Percentiles rank a stretch among this genome's conserved stretches.
Evolutionary conservation across 2,797 vertebrate genomes (phyloP).

Genomic region (Percopsis omiscomaycus): DNA sequence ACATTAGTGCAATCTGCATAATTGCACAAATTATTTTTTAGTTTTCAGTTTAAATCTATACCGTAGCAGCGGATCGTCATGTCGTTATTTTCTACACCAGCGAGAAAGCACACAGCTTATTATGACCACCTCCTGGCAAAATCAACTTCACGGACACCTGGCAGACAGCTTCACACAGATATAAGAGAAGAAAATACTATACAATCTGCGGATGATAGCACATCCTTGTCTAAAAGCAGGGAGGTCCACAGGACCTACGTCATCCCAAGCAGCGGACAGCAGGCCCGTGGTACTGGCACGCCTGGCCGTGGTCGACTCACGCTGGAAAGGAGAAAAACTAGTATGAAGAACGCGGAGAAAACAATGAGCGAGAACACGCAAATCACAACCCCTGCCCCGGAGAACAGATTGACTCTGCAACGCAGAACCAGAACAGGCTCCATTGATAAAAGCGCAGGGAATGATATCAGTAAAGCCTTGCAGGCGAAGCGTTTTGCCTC

Average conservation of each 20-base stretch:
- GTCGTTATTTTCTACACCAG: constrained; percentile 68
- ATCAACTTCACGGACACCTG: constrained; percentile 38
- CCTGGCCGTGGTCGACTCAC: constrained; percentile 63
- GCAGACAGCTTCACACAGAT: constrained; percentile 22
- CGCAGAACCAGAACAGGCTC: constrained; percentile 69
- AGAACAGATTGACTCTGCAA: constrained; percentile 75
- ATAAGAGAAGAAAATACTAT: constrained; percentile 32
- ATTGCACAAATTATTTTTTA: neutral
- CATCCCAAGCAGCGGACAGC: constrained; percentile 64
- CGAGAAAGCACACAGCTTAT: constrained; percentile 63
- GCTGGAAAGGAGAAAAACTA: constrained; percentile 81
- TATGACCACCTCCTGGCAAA: constrained; percentile 63
- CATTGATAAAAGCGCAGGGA: constrained; percentile 48
- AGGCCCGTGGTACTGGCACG: constrained; percentile 7
- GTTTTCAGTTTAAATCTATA: neutral
- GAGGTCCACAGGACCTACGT: constrained; percentile 83
- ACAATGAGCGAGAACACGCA: constrained; percentile 46
- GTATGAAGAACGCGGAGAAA: constrained; percentile 40
- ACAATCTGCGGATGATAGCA: constrained; percentile 44
- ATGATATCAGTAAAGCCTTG: constrained; percentile 3
- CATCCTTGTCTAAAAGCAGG: constrained; percentile 56
- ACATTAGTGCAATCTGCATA: neutral
- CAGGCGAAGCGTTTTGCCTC: constrained; percentile 27
- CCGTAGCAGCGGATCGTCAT: constrained; percentile 34
- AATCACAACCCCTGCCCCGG: constrained; percentile 46